A percentile compares a stretch with the other conserved stretches of the same genome.
phyloP scores from a whole-genome alignment of 2,113 vertebrate species.

The Pituophis catenifer region DNA sequence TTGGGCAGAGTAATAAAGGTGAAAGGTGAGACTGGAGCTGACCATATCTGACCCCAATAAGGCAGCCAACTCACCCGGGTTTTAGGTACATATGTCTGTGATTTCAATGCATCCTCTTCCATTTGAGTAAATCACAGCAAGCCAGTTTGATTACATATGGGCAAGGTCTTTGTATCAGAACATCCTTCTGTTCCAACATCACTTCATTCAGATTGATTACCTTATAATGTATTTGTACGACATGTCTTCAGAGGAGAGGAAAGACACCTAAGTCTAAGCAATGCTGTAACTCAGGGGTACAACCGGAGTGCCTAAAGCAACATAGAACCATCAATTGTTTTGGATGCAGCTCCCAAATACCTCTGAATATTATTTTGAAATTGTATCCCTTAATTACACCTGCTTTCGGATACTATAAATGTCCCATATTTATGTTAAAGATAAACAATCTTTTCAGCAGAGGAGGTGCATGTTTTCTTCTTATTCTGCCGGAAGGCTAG shows the following conservation, averaged over 20 bases:
- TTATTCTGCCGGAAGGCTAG: not conserved
- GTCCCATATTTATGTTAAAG: not conserved
- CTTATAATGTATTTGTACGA: not conserved
- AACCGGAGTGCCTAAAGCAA: not conserved
- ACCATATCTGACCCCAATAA: not conserved
- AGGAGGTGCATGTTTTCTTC: not conserved
- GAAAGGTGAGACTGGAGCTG: not conserved
- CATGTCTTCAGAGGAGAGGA: not conserved
- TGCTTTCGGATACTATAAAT: not conserved
- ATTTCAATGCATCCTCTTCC: not conserved
- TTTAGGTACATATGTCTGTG: not conserved
- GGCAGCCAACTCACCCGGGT: not conserved
- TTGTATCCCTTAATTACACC: not conserved
- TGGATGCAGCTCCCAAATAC: not conserved
- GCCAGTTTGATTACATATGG: not conserved
- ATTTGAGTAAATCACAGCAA: not conserved
- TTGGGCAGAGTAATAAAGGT: not conserved
- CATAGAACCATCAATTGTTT: not conserved
- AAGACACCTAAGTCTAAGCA: not conserved
- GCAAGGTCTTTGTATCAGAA: not conserved
- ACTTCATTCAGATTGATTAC: slow-evolving; percentile 5
- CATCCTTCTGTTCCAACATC: not conserved
- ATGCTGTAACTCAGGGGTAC: not conserved
- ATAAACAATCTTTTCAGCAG: not conserved
- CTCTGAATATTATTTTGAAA: not conserved